These are phyloP conservation scores for Cheilosia urbana DNA, from an alignment of 2,888 invertebrate species.

Conservation along the genomic window DNA sequence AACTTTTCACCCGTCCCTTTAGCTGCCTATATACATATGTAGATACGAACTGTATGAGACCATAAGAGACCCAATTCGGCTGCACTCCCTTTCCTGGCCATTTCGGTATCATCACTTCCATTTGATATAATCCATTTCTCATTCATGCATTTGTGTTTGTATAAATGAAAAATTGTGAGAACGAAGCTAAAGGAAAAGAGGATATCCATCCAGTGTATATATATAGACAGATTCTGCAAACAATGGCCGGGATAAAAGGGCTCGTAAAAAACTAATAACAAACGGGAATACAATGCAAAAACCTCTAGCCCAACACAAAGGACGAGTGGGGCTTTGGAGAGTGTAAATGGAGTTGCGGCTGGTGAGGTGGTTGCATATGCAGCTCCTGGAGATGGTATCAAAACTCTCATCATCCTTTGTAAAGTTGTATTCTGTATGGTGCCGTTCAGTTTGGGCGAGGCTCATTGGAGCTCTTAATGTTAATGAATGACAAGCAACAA, in stretches of 20 bases:
- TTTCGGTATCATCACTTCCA: constrained; percentile 63
- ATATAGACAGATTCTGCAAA: constrained; percentile 42
- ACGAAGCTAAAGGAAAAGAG: constrained; percentile 49
- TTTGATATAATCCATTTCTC: constrained; percentile 74
- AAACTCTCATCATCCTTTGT: constrained; percentile 65
- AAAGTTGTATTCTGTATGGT: constrained; percentile 23
- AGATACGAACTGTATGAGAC: neutral
- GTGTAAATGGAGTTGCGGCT: constrained; percentile 4
- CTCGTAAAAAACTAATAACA: constrained; percentile 75
- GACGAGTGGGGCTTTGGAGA: neutral
- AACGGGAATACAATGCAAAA: constrained; percentile 70
- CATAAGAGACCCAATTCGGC: constrained; percentile 25
- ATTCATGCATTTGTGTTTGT: constrained; percentile 60
- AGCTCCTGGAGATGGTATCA: constrained; percentile 59
- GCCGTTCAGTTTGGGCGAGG: constrained; percentile 10
- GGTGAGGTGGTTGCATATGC: constrained; percentile 58
- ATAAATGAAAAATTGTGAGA: constrained; percentile 34
- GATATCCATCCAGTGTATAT: constrained; percentile 41
- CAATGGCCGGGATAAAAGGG: constrained; percentile 66
- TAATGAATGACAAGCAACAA: constrained; percentile 72
- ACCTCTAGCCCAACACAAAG: constrained; percentile 38
- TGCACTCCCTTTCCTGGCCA: constrained; percentile 1
- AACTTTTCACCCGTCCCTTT: constrained; percentile 37
- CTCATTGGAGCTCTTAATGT: constrained; percentile 54
- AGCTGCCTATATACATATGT: neutral